Conservation (phyloP, 53 echinoderm and acorn worm genomes). For the Echinometra lucunter region DNA sequence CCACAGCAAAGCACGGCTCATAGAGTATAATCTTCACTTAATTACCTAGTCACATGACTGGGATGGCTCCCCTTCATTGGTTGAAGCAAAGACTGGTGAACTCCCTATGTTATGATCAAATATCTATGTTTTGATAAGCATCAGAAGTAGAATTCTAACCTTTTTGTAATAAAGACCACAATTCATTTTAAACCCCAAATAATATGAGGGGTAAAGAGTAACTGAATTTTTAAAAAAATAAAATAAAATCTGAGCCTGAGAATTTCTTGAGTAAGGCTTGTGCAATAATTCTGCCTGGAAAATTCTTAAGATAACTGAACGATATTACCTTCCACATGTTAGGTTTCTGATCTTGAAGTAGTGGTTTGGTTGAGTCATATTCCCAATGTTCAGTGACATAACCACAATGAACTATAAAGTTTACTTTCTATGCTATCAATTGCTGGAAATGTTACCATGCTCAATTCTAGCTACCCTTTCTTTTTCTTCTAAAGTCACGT, state of each 20-base stretch:
- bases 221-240: neutral
- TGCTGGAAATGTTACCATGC: neutral
- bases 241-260: neutral
- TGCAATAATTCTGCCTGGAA: too few species aligned
- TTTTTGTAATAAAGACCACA: neutral
- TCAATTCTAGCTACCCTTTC: neutral
- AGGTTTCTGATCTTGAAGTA: too few species aligned
- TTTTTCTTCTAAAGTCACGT: neutral
- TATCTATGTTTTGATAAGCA: neutral
- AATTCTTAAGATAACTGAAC: too few species aligned
- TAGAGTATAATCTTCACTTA: slow-evolving; percentile 5
- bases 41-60: slow-evolving; percentile 1
- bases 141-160: neutral
- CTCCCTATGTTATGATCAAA: neutral
- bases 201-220: neutral
- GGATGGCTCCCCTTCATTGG: neutral
- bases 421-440: neutral
- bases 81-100: neutral
- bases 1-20: neutral
- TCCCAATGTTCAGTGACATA: neutral
- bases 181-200: too few species aligned
- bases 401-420: neutral
- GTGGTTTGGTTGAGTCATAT: neutral
- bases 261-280: too few species aligned
- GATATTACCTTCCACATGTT: too few species aligned